phyloP scores from a whole-genome alignment of 2,797 vertebrate species.

The Erithacus rubecula region DNA sequence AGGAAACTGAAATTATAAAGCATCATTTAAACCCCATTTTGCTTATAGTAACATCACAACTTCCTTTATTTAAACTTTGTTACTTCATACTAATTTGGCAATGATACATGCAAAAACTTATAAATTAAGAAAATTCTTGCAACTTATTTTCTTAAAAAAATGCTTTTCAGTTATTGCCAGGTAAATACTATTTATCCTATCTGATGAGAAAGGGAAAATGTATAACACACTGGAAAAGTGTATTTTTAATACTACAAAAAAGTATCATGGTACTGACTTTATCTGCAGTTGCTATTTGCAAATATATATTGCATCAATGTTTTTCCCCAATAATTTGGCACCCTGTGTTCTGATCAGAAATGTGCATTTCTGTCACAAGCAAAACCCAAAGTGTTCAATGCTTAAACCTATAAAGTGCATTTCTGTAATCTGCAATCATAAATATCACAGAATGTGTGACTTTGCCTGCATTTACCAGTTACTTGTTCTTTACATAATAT shows the following conservation, averaged over 20 bases:
- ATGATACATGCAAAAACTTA: background rate
- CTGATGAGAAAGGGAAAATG: background rate
- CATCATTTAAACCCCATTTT: background rate
- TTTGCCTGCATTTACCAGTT: background rate
- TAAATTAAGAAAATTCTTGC: background rate
- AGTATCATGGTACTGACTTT: background rate
- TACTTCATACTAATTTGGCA: background rate
- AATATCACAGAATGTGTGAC: background rate
- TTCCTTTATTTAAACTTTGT: background rate
- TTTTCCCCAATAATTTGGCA: background rate
- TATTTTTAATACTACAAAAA: background rate
- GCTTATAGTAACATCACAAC: background rate
- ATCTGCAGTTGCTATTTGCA: background rate
- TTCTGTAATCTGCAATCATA: background rate
- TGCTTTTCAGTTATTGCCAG: background rate
- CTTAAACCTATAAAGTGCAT: background rate
- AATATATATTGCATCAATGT: background rate
- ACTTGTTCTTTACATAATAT: background rate
- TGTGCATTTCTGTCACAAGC: background rate
- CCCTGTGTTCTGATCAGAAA: background rate
- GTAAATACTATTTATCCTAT: background rate
- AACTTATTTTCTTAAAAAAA: background rate
- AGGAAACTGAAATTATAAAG: background rate
- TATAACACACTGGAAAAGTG: background rate
- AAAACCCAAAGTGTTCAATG: background rate